phyloP scores from a whole-genome alignment of 2,113 vertebrate species.

The Silurus asotus region DNA sequence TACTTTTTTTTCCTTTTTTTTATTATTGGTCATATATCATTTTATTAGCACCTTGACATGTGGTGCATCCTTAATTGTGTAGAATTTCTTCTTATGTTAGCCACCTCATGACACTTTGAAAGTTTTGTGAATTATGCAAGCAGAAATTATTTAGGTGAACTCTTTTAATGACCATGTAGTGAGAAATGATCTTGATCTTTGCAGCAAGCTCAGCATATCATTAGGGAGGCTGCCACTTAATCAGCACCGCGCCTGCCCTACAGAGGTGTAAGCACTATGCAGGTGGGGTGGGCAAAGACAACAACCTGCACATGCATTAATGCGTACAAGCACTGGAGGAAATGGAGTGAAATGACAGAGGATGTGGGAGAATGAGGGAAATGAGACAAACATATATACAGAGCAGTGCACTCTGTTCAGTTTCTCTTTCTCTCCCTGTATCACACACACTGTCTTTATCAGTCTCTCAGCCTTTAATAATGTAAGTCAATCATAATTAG shows the following conservation, averaged over 20 bases:
- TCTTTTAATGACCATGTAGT: conserved; percentile 66
- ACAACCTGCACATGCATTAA: conserved; percentile 41
- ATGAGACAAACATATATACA: neutral
- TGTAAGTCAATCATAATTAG: neutral
- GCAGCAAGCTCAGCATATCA: conserved; percentile 64
- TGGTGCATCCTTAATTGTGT: conserved; percentile 22
- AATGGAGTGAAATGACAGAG: conserved; percentile 6
- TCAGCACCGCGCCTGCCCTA: conserved; percentile 66
- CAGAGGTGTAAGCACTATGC: conserved; percentile 60
- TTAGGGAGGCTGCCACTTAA: conserved; percentile 68
- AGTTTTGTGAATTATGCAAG: conserved; percentile 62
- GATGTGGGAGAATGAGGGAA: neutral
- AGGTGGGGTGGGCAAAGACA: conserved; percentile 57
- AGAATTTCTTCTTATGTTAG: neutral
- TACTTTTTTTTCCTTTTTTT: neutral
- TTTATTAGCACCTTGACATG: conserved; percentile 20
- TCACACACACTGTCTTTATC: neutral
- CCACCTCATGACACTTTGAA: conserved; percentile 26
- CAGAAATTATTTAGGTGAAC: conserved; percentile 50
- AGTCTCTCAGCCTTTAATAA: neutral
- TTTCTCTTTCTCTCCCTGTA: neutral
- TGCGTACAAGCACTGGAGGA: neutral
- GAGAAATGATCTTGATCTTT: conserved; percentile 77
- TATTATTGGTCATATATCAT: conserved; percentile 3
- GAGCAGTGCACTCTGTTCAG: neutral